A percentile compares a stretch with the other conserved stretches of the same genome.
Conservation (phyloP, 2,113 vertebrate genomes). For the Sturnus vulgaris region DNA sequence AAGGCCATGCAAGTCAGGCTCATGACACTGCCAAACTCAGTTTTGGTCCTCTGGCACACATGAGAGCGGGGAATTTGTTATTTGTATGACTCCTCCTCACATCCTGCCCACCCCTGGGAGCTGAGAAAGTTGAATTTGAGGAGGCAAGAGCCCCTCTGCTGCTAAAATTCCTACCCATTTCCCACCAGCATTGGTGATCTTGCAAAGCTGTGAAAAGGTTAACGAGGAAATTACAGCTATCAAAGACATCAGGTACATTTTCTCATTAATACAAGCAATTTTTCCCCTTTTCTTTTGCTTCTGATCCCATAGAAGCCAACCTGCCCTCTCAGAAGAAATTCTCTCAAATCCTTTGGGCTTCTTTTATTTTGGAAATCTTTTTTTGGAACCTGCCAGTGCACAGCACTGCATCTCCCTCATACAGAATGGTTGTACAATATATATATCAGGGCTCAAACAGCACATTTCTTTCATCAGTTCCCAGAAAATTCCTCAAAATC, state of each 20-base stretch:
- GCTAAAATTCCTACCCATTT: background rate
- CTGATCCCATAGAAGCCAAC: background rate
- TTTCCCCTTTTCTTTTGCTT: background rate
- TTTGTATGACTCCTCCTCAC: background rate
- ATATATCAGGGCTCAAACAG: conserved; percentile 11
- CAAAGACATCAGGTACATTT: background rate
- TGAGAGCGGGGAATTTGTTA: fast-evolving
- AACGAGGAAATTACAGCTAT: background rate
- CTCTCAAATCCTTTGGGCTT: background rate
- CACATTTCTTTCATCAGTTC: conserved; percentile 41
- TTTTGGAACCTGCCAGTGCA: background rate
- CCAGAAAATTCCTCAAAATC: conserved; percentile 51
- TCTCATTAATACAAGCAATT: background rate
- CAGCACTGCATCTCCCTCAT: background rate
- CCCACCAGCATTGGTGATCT: fast-evolving
- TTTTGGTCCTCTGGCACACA: background rate
- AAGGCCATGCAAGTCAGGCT: background rate
- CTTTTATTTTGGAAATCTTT: conserved; percentile 11
- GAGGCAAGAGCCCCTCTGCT: background rate
- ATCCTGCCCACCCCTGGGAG: background rate
- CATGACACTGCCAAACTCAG: background rate
- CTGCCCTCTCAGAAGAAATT: background rate
- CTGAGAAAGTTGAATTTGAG: background rate
- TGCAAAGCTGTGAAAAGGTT: background rate
- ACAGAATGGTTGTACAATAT: background rate